Evolutionary conservation across 2,113 vertebrate species (phyloP), one percentile per base, ranked within the genome.

Genomic region (Calidris pygmaea): DNA sequence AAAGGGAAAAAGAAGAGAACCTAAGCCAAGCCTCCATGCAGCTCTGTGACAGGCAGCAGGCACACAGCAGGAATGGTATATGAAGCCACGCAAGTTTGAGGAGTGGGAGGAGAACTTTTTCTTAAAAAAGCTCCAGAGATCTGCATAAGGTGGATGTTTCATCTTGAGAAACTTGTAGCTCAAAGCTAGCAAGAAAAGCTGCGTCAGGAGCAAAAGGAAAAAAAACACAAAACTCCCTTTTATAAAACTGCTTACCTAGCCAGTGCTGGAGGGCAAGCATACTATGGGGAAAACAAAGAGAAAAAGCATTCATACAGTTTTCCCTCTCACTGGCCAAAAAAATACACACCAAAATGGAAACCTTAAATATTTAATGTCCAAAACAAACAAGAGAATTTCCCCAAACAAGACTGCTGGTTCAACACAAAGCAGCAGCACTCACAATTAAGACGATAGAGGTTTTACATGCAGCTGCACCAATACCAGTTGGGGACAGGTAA

Each of bases 341-440:
- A 48, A 43, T n/a, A 84, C 30, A 75, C 72, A 73, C 58, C 41
- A 52, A 68, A 95, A 80, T 95, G 87, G 72, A 95, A 87, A 52
- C 29, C 75, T 91, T 93, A 87, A 95, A 95, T 95, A 92, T 75
- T 95, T 96, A 87, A 92, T 73, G 43, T 48, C 76, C 67, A 83
- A 90, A 95, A 90, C 59, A 90, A 90, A 90, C 45, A 91, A 9
- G 18, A 76, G 12, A 91, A 77, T 90, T 87, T 87, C 63, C 67
- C 75, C 48, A 93, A 95, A 87, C 41, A 82, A 76, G 53, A 67
- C 53, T 91, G 70, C 66, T 79, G 56, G 41, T 90, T 95, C 77
- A 80, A 91, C 19, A 74, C 74, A 96, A 87, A 55, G 26, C 73
- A 84, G 37, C 30, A 92, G 71, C 32, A 22, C 47, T 60, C 26